A percentile compares a stretch with the other conserved stretches of the same genome.
These are phyloP conservation scores for Hyles lineata DNA, from an alignment of 2,888 invertebrate species.

Conservation along the genomic window DNA sequence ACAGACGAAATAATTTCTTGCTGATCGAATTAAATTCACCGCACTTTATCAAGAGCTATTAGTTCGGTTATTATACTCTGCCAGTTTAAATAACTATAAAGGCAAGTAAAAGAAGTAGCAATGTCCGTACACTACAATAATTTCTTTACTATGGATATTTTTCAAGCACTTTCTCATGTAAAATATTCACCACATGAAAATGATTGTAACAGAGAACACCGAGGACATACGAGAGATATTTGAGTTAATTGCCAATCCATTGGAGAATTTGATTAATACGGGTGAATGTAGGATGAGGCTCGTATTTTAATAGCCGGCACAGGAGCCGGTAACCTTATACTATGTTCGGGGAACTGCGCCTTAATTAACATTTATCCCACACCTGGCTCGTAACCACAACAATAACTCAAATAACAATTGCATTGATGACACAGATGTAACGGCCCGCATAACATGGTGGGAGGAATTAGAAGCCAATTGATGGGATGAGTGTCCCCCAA, in stretches of 20 bases:
- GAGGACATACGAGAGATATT: not conserved
- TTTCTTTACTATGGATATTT: too few species aligned
- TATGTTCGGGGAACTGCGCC: not conserved
- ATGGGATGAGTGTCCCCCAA: not conserved
- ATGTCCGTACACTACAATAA: too few species aligned
- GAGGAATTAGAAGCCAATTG: not conserved
- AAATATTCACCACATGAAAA: not conserved
- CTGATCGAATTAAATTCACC: too few species aligned
- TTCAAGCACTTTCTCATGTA: not conserved
- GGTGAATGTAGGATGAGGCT: not conserved
- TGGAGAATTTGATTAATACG: slow-evolving; percentile 6
- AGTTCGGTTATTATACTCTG: too few species aligned
- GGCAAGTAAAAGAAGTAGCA: too few species aligned
- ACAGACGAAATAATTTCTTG: too few species aligned
- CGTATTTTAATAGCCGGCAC: not conserved
- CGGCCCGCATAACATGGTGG: not conserved
- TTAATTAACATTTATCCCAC: slow-evolving; percentile 26
- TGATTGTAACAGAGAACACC: not conserved
- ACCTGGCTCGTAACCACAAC: slow-evolving; percentile 15
- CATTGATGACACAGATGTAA: slow-evolving; percentile 40
- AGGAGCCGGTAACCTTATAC: not conserved
- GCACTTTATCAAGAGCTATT: too few species aligned
- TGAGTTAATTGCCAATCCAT: not conserved
- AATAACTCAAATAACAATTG: slow-evolving; percentile 22
- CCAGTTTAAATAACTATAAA: too few species aligned